Base-by-base conservation (phyloP, 2,797 vertebrate species). In the Paratrypauchen microcephalus region DNA sequence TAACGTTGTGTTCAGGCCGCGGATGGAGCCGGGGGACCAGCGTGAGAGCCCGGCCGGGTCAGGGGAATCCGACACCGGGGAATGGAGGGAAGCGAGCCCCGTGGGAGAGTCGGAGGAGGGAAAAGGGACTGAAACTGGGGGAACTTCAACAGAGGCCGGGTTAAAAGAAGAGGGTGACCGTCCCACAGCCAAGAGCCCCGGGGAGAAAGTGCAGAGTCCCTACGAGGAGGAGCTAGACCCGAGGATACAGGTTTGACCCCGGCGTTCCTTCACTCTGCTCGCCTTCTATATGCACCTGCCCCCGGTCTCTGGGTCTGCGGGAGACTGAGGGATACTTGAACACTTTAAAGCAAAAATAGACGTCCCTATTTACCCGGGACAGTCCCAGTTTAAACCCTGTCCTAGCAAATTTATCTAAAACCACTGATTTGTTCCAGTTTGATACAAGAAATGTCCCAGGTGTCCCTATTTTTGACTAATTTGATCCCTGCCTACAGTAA, bases 151-250 rank as follows among this genome's bases (percentile, higher is more conserved):
- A 1, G 76, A 78, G 16, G 65, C 68, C 47, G 60, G 45, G 19
- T 68, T 68, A 6, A 78, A 70, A 60, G 83, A 81, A 6, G 82
- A 82, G 3, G 69, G 64, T 2, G 85, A 81, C 0, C 76, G 59
- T n/a, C 74, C 66, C 48, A 78, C 86, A 74, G 74, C 68, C 4
- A 90, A 74, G 71, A 70, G 54, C 11, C 77, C 45, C 21, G 79
- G 78, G 26, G 86, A 90, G 16, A 86, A 82, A 18, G 21, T 88
- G 18, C 87, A 87, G 63, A 89, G 89, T 16, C 90, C 92, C 16
- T 93, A 92, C 56, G 95, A 95, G 50, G 94, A 96, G 76, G 94
- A 97, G 58, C 85, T 97, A 81, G 96, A 97, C 76, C 96, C 96
- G 68, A 91, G 95, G 65, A 97, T 96, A 57, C 95, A 96, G 94